Evolutionary conservation across 2,797 vertebrate genomes (phyloP).

Genomic region (Sebastes vulpes): DNA sequence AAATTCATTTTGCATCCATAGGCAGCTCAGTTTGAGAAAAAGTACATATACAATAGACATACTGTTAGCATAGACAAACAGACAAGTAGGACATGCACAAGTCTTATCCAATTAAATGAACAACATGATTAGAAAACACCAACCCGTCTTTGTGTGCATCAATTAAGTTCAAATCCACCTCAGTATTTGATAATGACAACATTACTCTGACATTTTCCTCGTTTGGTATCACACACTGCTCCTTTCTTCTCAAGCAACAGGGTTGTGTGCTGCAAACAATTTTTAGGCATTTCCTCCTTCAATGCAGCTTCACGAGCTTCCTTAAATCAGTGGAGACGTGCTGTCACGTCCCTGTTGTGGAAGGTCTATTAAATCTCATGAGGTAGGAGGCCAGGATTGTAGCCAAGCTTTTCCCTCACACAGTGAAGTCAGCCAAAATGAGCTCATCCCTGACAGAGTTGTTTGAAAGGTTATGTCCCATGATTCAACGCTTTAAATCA

Average conservation of each 20-base stretch:
- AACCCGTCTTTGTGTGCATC: neutral
- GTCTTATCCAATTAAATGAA: conserved; percentile 22
- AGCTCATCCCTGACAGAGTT: neutral
- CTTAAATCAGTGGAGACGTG: neutral
- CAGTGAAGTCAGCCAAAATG: neutral
- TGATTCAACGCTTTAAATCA: neutral
- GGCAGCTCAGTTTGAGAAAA: no score
- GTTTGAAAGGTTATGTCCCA: neutral
- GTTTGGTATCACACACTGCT: neutral
- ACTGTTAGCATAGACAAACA: no score
- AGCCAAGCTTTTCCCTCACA: neutral
- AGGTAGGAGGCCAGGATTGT: neutral
- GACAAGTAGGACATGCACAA: neutral
- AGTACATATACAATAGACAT: no score
- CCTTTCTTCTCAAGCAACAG: neutral
- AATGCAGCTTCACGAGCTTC: neutral
- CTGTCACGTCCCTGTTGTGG: neutral
- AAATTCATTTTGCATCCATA: no score
- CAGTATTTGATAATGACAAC: neutral
- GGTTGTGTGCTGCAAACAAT: neutral
- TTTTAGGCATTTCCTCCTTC: neutral
- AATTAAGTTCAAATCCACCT: neutral
- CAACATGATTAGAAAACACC: neutral
- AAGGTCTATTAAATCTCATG: conserved; percentile 9
- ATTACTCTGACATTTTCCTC: neutral